Percentiles rank a stretch among this genome's conserved stretches.
These are phyloP conservation scores for Meliscaeva auricollis DNA, from an alignment of 2,888 invertebrate genomes.

Conservation along the genomic window DNA sequence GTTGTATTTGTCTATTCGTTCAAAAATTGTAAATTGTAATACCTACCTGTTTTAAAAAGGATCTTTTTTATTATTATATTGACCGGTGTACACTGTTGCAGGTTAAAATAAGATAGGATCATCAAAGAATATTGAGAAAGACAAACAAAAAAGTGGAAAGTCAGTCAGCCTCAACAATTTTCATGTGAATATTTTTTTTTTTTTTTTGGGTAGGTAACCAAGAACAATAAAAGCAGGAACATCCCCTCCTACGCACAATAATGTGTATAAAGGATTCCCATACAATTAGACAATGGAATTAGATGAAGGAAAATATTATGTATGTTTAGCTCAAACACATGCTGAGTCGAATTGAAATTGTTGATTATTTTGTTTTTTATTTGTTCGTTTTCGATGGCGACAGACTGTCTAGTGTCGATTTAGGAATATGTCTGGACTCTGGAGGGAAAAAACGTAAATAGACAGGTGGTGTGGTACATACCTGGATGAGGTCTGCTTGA, in stretches of 20 bases:
- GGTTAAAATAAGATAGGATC: not conserved
- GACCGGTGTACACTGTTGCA: constrained; percentile 52
- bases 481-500: not conserved
- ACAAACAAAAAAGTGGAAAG: constrained; percentile 32
- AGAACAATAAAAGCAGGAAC: constrained; percentile 45
- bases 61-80: constrained; percentile 45
- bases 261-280: constrained; percentile 43
- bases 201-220: too few species aligned
- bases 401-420: constrained; percentile 23
- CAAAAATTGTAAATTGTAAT: not conserved
- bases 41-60: constrained; percentile 60
- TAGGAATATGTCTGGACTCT: not conserved
- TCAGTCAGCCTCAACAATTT: not conserved
- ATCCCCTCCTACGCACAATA: constrained; percentile 37
- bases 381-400: not conserved
- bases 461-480: not conserved
- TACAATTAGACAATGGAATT: constrained; percentile 56
- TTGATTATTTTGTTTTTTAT: not conserved
- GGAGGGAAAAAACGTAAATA: not conserved
- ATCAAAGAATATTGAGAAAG: constrained; percentile 3
- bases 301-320: constrained; percentile 52
- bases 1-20: too few species aligned
- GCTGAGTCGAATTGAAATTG: constrained; percentile 14
- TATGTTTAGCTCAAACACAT: constrained; percentile 43
- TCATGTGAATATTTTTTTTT: not conserved